A percentile compares a stretch with the other conserved stretches of the same genome.
Conservation (phyloP, 2,797 vertebrate genomes). For the Glyptemys insculpta region DNA sequence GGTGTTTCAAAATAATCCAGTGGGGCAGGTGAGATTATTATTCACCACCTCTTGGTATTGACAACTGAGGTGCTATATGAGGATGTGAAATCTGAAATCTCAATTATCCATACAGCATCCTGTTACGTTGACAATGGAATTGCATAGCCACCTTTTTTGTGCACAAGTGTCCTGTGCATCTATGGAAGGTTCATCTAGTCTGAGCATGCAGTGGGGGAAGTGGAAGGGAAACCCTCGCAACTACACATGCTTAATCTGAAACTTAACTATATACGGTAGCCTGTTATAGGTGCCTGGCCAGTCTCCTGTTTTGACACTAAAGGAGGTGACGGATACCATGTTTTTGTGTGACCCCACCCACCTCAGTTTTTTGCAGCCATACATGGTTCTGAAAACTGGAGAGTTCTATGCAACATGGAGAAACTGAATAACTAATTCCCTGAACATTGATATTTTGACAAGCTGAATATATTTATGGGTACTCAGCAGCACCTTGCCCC, state of each 20-base stretch:
- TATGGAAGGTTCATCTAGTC: neutral
- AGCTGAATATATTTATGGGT: neutral
- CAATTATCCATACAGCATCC: neutral
- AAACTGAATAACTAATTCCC: neutral
- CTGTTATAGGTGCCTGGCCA: too few species aligned
- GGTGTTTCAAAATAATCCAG: fast-evolving
- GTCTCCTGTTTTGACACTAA: neutral
- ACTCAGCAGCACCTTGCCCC: neutral
- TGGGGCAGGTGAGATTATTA: neutral
- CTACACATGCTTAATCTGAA: neutral
- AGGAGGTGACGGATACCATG: neutral
- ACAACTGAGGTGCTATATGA: neutral
- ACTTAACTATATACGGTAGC: neutral
- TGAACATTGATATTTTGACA: fast-evolving
- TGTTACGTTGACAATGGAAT: neutral
- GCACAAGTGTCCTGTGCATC: neutral
- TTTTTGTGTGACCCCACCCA: neutral
- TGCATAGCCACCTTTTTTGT: neutral
- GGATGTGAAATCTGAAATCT: neutral
- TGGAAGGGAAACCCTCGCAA: neutral
- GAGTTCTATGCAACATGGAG: neutral
- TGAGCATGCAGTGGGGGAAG: neutral
- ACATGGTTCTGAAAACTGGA: neutral
- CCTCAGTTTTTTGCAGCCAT: neutral
- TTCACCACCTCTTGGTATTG: fast-evolving